Evolutionary conservation across 2,797 vertebrate species (phyloP), one percentile per base, ranked within the genome.

Genomic region (Sternarchorhynchus goeldii): DNA sequence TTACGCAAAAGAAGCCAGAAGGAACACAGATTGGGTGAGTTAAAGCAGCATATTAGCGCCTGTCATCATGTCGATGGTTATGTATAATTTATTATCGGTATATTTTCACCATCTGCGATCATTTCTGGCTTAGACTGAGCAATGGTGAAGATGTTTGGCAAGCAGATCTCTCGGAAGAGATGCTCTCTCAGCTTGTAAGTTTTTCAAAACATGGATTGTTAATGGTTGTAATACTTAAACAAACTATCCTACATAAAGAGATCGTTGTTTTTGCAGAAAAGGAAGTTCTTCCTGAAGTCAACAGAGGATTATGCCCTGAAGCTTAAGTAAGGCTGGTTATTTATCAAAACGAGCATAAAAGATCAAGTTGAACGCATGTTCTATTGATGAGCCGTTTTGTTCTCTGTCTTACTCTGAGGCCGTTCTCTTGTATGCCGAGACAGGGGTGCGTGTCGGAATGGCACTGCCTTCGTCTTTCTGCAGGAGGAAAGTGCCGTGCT

Each of bases 121-220:
- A 45, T 67, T 21, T 69, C 56, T 41, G 77, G 55, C 68, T n/a
- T 5, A 93, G 92, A 78, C 41, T 92, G 74, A 93, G 91, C 25
- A 89, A 93, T 81, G 90, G 86, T 2, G 84, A 84, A 41, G 82
- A 85, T 75, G 90, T 93, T 5, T 93, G 92, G 92, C 90, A 79
- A 77, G 82, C 80, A n/a, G 86, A 86, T 29, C 73, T 85, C 57
- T 85, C 87, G 0, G 84, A 89, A 31, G 92, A 90, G 57, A 32
- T 58, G 0, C 53, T 89, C 21, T 79, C 80, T 2, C 72, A 87
- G 69, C 81, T 87, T 77, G 92, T 93, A 87, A 85, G 90, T 83
- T 34, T 64, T 2, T 18, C 36, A 21, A 21, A 68, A 20, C 60
- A 1, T 57, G 57, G 2, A 39, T 53, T 50, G 8, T 25, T 2